Conservation (phyloP, 1,140 invertebrate species). For the Heterodera schachtii region DNA sequence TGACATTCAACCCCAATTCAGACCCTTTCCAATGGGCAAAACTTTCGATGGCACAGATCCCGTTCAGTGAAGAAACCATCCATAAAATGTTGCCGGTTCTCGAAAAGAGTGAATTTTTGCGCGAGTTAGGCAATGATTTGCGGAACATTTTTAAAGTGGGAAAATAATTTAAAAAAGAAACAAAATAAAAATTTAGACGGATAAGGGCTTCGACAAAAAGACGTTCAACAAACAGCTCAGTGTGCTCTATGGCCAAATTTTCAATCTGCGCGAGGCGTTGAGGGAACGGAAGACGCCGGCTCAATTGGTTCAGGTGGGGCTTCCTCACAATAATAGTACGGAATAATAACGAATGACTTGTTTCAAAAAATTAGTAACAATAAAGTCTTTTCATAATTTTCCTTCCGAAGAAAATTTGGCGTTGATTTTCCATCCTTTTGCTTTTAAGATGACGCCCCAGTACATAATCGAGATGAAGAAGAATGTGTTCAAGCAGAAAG, state of each 20-base stretch:
- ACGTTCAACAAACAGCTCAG: conserved; percentile 97
- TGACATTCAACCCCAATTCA: conserved; percentile 42
- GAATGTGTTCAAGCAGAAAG: conserved; percentile 60
- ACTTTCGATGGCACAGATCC: conserved; percentile 90
- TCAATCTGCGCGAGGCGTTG: conserved; percentile 94
- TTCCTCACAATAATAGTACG: no score
- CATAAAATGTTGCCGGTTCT: conserved; percentile 86
- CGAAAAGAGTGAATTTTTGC: conserved; percentile 95
- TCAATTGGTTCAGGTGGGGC: conserved; percentile 51
- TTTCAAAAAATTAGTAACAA: not conserved
- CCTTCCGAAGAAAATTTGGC: no score
- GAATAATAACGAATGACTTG: no score
- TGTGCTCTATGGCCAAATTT: conserved; percentile 91
- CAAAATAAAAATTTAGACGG: conserved; percentile 73
- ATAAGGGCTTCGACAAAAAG: conserved; percentile 92
- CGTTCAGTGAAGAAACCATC: conserved; percentile 86
- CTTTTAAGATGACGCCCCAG: conserved; percentile 58
- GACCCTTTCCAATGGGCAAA: conserved; percentile 99
- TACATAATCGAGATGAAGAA: conserved; percentile 63
- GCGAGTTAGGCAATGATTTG: conserved; percentile 95
- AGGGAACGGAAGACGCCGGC: conserved; percentile 54
- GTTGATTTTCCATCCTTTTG: not conserved
- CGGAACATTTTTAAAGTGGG: conserved; percentile 85
- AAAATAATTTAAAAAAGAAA: not conserved
- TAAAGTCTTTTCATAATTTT: not conserved